Conservation (phyloP, 2,113 vertebrate genomes). For the Coptodon bakossiorum region DNA sequence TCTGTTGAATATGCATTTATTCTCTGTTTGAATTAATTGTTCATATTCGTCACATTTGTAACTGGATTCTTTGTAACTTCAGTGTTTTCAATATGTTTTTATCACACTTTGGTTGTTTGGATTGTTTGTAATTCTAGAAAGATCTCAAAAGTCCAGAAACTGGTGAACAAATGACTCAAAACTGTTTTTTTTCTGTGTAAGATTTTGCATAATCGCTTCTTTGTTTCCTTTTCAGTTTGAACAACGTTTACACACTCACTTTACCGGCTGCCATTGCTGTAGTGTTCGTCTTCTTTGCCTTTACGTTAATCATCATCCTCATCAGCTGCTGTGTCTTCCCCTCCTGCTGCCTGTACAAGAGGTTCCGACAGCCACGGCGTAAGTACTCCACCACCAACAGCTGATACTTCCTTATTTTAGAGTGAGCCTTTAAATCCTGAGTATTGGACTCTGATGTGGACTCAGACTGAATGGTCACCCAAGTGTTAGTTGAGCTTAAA, state of each 20-base stretch:
- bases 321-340: conserved; percentile 75
- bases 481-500: background rate
- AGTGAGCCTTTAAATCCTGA: background rate
- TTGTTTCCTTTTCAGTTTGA: background rate
- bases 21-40: background rate
- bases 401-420: background rate
- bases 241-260: background rate
- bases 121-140: background rate
- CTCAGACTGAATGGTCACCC: background rate
- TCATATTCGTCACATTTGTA: background rate
- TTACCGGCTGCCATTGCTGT: background rate
- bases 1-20: background rate
- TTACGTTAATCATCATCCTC: conserved; percentile 14
- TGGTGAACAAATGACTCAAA: background rate
- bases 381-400: conserved; percentile 48
- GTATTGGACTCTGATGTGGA: background rate
- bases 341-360: conserved; percentile 89
- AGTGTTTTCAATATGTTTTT: background rate
- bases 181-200: background rate
- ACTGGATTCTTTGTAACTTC: background rate
- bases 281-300: conserved; percentile 23
- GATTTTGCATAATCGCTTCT: background rate
- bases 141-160: background rate
- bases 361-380: conserved; percentile 78
- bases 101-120: background rate